These are phyloP conservation scores for Charina bottae DNA, from an alignment of 2,113 vertebrate species.

Conservation along the genomic window DNA sequence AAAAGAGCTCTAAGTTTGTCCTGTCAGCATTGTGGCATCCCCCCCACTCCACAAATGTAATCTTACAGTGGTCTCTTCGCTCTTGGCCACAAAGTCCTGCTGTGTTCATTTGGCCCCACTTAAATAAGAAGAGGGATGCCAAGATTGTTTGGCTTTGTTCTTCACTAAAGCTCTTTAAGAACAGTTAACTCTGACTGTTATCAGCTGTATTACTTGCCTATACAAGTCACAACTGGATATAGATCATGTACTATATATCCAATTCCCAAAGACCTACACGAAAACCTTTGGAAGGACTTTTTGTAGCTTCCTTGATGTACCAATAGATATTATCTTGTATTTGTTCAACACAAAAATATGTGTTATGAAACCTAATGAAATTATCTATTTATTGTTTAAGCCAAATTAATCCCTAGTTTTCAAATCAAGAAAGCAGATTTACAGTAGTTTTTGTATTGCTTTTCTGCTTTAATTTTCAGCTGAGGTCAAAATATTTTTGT, in stretches of 20 bases:
- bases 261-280: constrained; percentile 8
- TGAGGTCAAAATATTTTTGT: not conserved
- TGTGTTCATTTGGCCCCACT: not conserved
- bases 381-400: not conserved
- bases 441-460: not conserved
- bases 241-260: not conserved
- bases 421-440: not conserved
- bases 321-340: not conserved
- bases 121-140: not conserved
- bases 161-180: constrained; percentile 12
- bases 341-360: not conserved
- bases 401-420: not conserved
- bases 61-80: not conserved
- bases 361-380: not conserved
- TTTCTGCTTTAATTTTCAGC: not conserved
- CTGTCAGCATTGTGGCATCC: not conserved
- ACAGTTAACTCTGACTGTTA: not conserved
- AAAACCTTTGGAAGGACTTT: constrained; percentile 18
- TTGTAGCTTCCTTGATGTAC: not conserved
- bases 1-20: not conserved
- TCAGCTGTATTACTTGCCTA: not conserved
- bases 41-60: not conserved
- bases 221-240: not conserved
- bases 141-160: not conserved
- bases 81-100: not conserved